Evolutionary conservation across 2,888 invertebrate species (phyloP).

Genomic region (Athetis lepigone): DNA sequence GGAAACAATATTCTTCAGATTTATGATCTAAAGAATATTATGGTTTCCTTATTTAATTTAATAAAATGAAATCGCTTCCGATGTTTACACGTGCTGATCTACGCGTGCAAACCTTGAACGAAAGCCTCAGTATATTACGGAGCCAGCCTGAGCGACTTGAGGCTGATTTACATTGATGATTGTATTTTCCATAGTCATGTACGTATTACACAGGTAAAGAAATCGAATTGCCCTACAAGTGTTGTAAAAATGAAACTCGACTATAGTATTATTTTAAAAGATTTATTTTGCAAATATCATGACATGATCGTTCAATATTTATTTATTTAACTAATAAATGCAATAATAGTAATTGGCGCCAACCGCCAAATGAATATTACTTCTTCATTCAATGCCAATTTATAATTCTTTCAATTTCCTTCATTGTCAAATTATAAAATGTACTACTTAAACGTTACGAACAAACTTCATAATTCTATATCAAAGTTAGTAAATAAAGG

Average conservation of each 20-base stretch:
- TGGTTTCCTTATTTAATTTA: too few species aligned
- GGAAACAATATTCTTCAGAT: too few species aligned
- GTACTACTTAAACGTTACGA: neutral
- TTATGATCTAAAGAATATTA: too few species aligned
- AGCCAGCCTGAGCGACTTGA: too few species aligned
- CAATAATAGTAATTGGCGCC: slow-evolving; percentile 23
- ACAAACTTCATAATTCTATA: neutral
- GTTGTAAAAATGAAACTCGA: slow-evolving; percentile 12
- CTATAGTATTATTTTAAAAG: slow-evolving; percentile 10
- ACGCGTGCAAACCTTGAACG: too few species aligned
- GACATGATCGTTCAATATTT: slow-evolving; percentile 13
- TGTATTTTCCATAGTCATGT: slow-evolving; percentile 21
- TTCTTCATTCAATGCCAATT: slow-evolving; percentile 8
- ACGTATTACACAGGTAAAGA: slow-evolving; percentile 1
- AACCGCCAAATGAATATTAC: slow-evolving; percentile 1
- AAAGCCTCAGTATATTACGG: too few species aligned
- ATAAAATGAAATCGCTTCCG: too few species aligned
- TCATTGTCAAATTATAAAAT: neutral
- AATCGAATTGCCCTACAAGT: neutral
- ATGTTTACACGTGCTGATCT: too few species aligned
- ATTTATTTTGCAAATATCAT: slow-evolving; percentile 37
- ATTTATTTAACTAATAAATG: slow-evolving; percentile 21
- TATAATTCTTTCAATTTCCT: too few species aligned
- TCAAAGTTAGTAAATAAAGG: neutral
- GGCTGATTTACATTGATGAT: slow-evolving; percentile 18